A percentile compares a stretch with the other conserved stretches of the same genome.
Evolutionary conservation across 2,797 vertebrate genomes (phyloP).

Genomic region (Euthynnus affinis): DNA sequence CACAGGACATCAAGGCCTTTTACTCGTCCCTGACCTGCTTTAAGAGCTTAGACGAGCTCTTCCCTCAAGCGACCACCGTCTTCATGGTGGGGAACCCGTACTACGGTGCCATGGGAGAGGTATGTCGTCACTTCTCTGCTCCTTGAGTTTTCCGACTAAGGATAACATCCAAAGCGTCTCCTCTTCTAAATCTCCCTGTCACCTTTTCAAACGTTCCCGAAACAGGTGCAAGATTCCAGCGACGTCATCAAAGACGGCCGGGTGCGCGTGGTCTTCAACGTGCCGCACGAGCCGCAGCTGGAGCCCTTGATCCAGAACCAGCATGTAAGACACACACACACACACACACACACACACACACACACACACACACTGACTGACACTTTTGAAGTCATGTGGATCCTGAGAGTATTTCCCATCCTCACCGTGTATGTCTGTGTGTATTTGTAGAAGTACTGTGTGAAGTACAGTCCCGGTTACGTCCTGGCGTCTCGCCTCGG

Average conservation of each 20-base stretch:
- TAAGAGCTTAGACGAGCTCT: conserved; percentile 93
- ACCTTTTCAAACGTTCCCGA: not conserved
- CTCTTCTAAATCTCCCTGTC: not conserved
- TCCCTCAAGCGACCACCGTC: conserved; percentile 88
- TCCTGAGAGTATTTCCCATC: not conserved
- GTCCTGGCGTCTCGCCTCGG: conserved; percentile 95
- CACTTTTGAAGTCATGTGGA: fast-evolving
- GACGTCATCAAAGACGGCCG: conserved; percentile 97
- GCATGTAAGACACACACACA: conserved; percentile 88
- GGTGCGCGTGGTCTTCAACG: conserved; percentile 94
- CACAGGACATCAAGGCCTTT: conserved; percentile 92
- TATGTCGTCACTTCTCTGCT: conserved; percentile 59
- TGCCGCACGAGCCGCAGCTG: conserved; percentile 94
- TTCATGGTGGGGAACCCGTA: conserved; percentile 98
- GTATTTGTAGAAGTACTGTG: conserved; percentile 92
- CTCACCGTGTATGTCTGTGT: not conserved
- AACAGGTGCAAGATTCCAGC: conserved; percentile 93
- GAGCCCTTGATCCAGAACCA: conserved; percentile 97
- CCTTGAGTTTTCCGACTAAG: not conserved
- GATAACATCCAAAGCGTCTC: not conserved
- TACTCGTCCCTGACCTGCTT: conserved; percentile 89
- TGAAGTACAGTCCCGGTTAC: conserved; percentile 97
- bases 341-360: conserved; percentile 22
- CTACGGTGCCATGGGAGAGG: conserved; percentile 96
- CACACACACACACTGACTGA: too few relatives aligned